A percentile compares a stretch with the other conserved stretches of the same genome.
These are phyloP conservation scores for Dreissena polymorpha DNA, from an alignment of 1,140 invertebrate genomes.

Conservation along the genomic window DNA sequence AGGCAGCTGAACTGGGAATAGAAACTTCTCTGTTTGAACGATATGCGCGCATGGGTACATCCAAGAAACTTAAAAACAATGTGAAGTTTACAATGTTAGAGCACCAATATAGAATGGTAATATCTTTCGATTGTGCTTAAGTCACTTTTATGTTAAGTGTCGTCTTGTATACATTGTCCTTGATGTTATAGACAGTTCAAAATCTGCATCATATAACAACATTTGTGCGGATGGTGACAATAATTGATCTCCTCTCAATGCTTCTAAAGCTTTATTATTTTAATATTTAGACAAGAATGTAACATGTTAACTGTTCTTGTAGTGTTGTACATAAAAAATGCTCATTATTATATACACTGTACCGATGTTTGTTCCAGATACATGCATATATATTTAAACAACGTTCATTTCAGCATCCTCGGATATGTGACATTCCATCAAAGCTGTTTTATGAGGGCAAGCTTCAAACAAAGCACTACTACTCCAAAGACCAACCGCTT, in stretches of 20 bases:
- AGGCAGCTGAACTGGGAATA: constrained; percentile 55
- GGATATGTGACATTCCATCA: constrained; percentile 57
- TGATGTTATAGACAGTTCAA: no score
- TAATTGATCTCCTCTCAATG: no score
- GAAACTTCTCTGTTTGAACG: constrained; percentile 62
- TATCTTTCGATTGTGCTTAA: background rate
- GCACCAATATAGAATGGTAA: constrained; percentile 66
- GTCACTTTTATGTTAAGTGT: background rate
- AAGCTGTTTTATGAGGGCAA: constrained; percentile 57
- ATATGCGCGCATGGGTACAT: constrained; percentile 38
- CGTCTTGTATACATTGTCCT: background rate
- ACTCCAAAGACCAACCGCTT: background rate
- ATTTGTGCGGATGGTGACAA: no score
- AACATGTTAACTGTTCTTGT: no score
- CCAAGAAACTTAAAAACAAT: background rate
- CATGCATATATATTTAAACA: background rate
- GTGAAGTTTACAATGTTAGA: constrained; percentile 43
- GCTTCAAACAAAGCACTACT: constrained; percentile 49
- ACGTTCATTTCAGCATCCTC: constrained; percentile 49
- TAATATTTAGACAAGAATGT: no score
- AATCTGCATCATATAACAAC: no score
- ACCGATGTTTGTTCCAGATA: no score
- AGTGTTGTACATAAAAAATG: no score
- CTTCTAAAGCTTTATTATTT: no score
- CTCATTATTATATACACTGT: no score